Evolutionary conservation across 2,797 vertebrate genomes (phyloP).

Genomic region (Gastrophryne carolinensis): DNA sequence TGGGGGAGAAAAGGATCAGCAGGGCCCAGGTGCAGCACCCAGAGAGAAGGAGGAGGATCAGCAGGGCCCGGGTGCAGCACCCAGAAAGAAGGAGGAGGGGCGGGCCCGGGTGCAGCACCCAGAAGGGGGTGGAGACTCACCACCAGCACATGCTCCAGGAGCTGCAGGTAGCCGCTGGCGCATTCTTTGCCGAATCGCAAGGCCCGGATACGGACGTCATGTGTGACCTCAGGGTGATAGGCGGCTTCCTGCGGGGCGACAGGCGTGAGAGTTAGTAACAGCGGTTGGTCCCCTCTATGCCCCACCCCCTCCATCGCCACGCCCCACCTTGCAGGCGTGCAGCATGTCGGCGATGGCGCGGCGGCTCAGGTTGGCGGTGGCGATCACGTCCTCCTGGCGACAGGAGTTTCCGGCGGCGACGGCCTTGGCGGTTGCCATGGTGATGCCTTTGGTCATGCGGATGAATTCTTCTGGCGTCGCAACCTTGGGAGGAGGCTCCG

Average conservation of each 20-base stretch:
- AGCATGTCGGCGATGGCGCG: slow-evolving; percentile 95
- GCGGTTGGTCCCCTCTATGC: no score
- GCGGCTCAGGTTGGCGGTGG: slow-evolving; percentile 92
- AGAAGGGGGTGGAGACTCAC: no score
- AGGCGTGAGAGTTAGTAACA: accelerated
- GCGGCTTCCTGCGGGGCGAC: slow-evolving; percentile 80
- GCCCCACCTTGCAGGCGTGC: slow-evolving; percentile 88
- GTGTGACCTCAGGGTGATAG: slow-evolving; percentile 87
- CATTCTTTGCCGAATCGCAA: slow-evolving; percentile 91
- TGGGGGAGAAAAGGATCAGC: no score
- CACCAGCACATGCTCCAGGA: slow-evolving; percentile 93
- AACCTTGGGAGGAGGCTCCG: slow-evolving; percentile 84
- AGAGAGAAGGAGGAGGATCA: no score
- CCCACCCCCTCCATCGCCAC: background rate
- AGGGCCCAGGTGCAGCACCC: no score
- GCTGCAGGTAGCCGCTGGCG: slow-evolving; percentile 87
- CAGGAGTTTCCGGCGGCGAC: slow-evolving; percentile 96
- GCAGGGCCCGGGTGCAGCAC: no score
- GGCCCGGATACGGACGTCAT: slow-evolving; percentile 83
- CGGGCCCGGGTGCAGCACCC: no score
- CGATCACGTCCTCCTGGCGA: slow-evolving; percentile 93
- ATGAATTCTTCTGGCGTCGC: slow-evolving; percentile 96
- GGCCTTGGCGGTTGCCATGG: slow-evolving; percentile 95
- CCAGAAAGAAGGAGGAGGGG: no score
- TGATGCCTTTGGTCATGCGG: slow-evolving; percentile 97